Base-by-base conservation (phyloP, 1,140 invertebrate genomes). In the Temnothorax longispinosus region DNA sequence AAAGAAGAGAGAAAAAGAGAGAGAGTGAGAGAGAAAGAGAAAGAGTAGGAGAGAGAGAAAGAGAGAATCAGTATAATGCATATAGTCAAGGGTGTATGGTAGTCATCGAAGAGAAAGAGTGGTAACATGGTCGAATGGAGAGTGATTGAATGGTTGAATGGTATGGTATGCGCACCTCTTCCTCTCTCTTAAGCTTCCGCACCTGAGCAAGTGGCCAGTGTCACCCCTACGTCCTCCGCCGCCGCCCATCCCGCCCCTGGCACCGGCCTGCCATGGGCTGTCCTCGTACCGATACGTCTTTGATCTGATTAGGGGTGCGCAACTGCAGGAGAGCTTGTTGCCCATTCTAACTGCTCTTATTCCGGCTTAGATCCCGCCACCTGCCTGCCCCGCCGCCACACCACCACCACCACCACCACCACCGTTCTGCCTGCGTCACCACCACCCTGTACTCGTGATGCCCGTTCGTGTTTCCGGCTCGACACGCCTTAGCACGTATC, bases 231-330 rank as follows among this genome's bases (percentile, higher is more conserved):
- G 98, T 82, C 92, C 93, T 91, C 92, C 91, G 84, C 92, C 90
- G 85, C 91, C 89, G 84, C 93, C 91, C 71, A 94, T 92, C 71
- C 89, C 93, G 62, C 87, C 86, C 80, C 92, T 93, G 71, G 92
- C 92, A 58, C 92, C 92, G 89, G 97, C 97, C 95, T 98, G 98
- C 98, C 98, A 98, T 94, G 98, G 98, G 92, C 98, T 97, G 95
- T 99, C 98, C 95, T 99, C 98, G 95, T 98, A 98, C 94, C 98
- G 97, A 96, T 99, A 99, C 91, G 97, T 98, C 96, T 99, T 99
- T 84, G 77, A 81, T 96, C 98, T 97, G 94, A 98, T 97, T 92
- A 99, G 96, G 86, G 98, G 98, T 91, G 98, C 98, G 96, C 98
- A 99, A 91, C 98, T 98, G 96, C 98, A 99, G 94, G 98, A 98